Evolutionary conservation across 2,888 invertebrate genomes (phyloP), one percentile per base, ranked within the genome.

Genomic region (Drosophila nr. fundita): DNA sequence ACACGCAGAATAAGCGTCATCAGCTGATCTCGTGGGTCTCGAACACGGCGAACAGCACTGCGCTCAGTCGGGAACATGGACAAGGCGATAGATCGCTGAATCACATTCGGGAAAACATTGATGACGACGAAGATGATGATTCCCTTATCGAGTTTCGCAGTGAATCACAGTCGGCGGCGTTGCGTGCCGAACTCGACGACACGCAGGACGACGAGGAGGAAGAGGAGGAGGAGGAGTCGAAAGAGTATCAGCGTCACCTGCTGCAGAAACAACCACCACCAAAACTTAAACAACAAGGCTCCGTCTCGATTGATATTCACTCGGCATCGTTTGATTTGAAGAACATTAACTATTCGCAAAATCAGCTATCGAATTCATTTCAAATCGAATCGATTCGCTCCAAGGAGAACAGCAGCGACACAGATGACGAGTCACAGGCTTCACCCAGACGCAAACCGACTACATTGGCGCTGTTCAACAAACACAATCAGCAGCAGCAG

Each of bases 331-430:
- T 84, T 63, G 91, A 91, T 57, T 59, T 86, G 4, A 81, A 84
- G 29, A 88, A 90, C 62, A 80, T 92, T 10, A 92, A 92, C 61
- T 91, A 89, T 52, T 84, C 90, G 11, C 91, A 92, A 66, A 75
- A 89, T 63, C 84, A 82, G 27, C 71, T 93, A 13, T 93, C 93
- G 0, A 92, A 93, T 73, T 93, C 93, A 15, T 93, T 93, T 84
- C 90, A 92, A 89, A 93, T 93, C 67, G 93, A 93, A 82, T 93
- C 93, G 73, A 86, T 92, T 48, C 87, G 92, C 24, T 87, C 92
- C 4, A 86, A 87, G 57, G 72, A 80, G 59, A 82, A 80, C 34
- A 45, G 49, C 5, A 78, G 84, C 34, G 80, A 73, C 8, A 64
- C 54, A 0, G 76, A 87, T 3, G 77, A 76, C 10, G 73, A 80